These are phyloP conservation scores for Neocrepidodera transversa DNA, from an alignment of 2,888 invertebrate species.

Conservation along the genomic window DNA sequence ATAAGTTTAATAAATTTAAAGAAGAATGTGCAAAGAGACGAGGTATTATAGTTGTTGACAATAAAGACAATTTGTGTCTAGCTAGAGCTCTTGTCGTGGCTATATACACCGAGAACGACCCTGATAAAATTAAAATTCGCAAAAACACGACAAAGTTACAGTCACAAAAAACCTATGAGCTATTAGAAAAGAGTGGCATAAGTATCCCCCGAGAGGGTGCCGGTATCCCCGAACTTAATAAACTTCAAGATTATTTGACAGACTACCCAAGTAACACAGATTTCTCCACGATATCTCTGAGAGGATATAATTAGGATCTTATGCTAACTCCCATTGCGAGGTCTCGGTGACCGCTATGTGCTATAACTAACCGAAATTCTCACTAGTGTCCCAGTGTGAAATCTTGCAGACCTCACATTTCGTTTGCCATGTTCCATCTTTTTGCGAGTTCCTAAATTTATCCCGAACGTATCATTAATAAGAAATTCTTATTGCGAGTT, in stretches of 20 bases:
- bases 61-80: conserved; percentile 36
- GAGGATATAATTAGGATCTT: no score
- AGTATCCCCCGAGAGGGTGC: conserved; percentile 19
- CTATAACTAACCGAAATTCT: no score
- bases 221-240: conserved; percentile 15
- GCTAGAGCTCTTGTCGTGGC: conserved; percentile 35
- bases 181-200: neutral
- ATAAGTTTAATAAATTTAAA: conserved; percentile 16
- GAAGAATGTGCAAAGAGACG: conserved; percentile 22
- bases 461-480: no score
- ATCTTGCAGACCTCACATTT: no score
- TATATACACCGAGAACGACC: conserved; percentile 25
- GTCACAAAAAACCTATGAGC: neutral
- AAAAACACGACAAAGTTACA: conserved; percentile 23
- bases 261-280: no score
- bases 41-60: conserved; percentile 27
- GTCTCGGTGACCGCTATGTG: no score
- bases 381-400: no score
- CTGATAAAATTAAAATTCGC: conserved; percentile 23
- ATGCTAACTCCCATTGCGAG: no score
- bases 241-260: conserved; percentile 15
- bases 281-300: no score
- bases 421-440: no score
- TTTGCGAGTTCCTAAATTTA: no score
- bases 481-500: no score